Conservation (phyloP, 2,888 invertebrate species). For the Polyommatus iphigenia region DNA sequence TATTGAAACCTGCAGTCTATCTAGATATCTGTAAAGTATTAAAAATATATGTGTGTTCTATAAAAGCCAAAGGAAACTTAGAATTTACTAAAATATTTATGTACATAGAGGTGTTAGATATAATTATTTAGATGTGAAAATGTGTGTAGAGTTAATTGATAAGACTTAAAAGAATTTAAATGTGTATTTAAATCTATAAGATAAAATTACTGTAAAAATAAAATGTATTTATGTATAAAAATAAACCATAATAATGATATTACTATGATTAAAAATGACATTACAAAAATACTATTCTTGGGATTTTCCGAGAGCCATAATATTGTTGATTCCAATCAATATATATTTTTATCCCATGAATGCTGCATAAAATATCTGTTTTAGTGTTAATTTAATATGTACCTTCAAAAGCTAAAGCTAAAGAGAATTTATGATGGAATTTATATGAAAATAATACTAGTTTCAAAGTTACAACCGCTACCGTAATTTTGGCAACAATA, state of each 20-base stretch:
- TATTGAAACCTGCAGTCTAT: background rate
- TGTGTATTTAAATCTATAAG: background rate
- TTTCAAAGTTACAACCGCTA: background rate
- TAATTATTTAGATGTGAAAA: constrained; percentile 21
- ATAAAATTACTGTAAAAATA: background rate
- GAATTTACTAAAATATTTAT: constrained; percentile 35
- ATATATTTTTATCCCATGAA: background rate
- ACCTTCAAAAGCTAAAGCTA: background rate
- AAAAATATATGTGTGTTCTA: constrained; percentile 33
- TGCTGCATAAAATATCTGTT: background rate
- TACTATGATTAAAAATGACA: background rate
- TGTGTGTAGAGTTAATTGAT: constrained; percentile 35
- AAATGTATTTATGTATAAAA: background rate
- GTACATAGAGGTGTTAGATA: background rate
- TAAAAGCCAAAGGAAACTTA: constrained; percentile 35
- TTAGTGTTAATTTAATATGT: background rate
- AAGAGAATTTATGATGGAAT: background rate
- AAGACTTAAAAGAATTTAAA: constrained; percentile 23
- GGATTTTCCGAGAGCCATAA: background rate
- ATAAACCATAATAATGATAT: background rate
- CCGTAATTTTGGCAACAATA: background rate
- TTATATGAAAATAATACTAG: constrained; percentile 8
- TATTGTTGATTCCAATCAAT: no score
- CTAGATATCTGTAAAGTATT: background rate
- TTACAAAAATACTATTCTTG: background rate